Percentiles rank a stretch among this genome's conserved stretches.
Evolutionary conservation across 2,113 vertebrate genomes (phyloP).

Genomic region (Megatriorchis doriae): DNA sequence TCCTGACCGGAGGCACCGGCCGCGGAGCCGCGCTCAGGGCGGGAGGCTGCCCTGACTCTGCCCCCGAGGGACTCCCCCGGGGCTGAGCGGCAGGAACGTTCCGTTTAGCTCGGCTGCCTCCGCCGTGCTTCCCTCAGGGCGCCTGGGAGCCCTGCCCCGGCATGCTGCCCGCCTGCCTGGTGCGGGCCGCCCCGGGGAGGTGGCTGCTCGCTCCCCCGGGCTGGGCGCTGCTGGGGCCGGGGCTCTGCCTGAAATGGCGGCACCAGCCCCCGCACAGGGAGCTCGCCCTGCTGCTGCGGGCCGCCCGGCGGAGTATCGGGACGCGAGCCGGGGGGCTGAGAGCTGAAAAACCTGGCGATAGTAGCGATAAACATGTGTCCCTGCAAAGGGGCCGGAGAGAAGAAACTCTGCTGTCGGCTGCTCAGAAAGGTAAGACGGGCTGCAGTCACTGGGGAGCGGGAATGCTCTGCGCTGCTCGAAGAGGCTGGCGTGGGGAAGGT

Average conservation of each 20-base stretch:
- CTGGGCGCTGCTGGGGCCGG: neutral
- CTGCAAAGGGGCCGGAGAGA: constrained; percentile 54
- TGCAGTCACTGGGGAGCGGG: accelerated
- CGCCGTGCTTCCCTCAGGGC: neutral
- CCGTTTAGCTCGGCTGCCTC: neutral
- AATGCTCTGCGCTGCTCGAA: no score
- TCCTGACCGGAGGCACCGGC: neutral
- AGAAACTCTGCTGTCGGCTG: constrained; percentile 62
- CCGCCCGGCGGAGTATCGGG: constrained; percentile 37
- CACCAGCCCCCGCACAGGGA: neutral
- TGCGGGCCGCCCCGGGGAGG: neutral
- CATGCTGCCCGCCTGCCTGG: constrained; percentile 52
- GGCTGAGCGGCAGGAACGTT: neutral
- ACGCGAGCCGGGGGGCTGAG: constrained; percentile 37
- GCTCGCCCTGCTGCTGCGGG: neutral
- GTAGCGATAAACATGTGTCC: constrained; percentile 42
- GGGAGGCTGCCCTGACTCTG: neutral
- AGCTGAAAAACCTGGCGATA: neutral
- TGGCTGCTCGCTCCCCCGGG: neutral
- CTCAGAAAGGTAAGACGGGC: constrained; percentile 79
- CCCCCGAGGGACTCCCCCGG: neutral
- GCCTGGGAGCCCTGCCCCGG: neutral
- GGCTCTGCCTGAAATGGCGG: neutral
- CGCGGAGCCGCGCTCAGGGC: neutral
- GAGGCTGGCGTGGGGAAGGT: no score